phyloP scores from a whole-genome alignment of 2,797 vertebrate genomes.

The Pteronotus mesoamericanus region DNA sequence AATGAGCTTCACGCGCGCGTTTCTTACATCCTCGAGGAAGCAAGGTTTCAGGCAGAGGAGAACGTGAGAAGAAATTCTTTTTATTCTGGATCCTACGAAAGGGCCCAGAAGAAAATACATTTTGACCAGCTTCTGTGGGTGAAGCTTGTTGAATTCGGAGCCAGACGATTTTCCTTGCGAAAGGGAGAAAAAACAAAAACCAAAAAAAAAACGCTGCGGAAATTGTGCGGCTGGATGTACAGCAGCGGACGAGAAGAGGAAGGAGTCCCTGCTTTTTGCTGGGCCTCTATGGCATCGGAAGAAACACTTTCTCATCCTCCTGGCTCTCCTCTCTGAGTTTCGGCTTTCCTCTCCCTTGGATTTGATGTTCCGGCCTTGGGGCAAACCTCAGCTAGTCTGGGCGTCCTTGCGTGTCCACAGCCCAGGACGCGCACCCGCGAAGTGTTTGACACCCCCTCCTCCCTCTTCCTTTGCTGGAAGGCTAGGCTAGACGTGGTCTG shows the following conservation, averaged over 20 bases:
- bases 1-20: background rate
- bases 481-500: background rate
- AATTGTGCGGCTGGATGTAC: fast-evolving
- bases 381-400: background rate
- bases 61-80: background rate
- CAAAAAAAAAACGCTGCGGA: fast-evolving
- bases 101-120: background rate
- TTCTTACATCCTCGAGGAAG: background rate
- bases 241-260: background rate
- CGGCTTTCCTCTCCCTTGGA: background rate
- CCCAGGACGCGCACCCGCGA: fast-evolving
- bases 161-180: background rate
- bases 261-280: background rate
- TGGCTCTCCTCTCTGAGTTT: background rate
- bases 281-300: background rate
- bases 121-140: background rate
- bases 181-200: background rate
- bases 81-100: conserved; percentile 8
- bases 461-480: background rate
- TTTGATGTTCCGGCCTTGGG: background rate
- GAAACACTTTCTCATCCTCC: background rate
- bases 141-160: background rate
- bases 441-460: fast-evolving
- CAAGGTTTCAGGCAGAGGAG: conserved; percentile 4
- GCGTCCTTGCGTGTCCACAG: background rate